These are phyloP conservation scores for Garra rufa DNA, from an alignment of 2,113 vertebrate genomes.

Conservation along the genomic window DNA sequence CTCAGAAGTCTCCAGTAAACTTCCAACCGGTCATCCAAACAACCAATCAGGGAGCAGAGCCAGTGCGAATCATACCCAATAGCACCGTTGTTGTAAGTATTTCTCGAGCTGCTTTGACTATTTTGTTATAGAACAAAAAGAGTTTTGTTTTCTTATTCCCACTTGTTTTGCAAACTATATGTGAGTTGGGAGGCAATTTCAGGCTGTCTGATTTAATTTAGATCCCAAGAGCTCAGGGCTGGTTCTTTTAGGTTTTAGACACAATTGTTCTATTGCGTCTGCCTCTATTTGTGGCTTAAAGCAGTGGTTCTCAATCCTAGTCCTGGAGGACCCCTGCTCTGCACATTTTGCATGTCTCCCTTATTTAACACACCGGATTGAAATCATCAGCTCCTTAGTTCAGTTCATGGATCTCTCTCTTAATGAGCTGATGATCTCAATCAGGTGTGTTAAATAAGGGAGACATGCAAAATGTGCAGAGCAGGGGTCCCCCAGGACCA, in stretches of 20 bases:
- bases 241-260: not conserved
- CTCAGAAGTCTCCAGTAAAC: slow-evolving; percentile 85
- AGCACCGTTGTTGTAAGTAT: slow-evolving; percentile 79
- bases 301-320: no score
- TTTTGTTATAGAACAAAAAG: not conserved
- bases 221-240: not conserved
- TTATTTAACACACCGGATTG: no score
- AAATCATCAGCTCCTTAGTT: no score
- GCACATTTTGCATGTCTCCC: no score
- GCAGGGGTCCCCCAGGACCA: no score
- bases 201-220: not conserved
- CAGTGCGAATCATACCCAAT: slow-evolving; percentile 90
- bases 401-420: no score
- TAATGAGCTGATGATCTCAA: no score
- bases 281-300: slow-evolving; percentile 4
- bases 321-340: no score
- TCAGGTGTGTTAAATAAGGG: no score
- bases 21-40: slow-evolving; percentile 86
- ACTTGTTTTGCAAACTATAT: not conserved
- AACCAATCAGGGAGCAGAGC: slow-evolving; percentile 85
- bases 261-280: not conserved
- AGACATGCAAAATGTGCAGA: no score
- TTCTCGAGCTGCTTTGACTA: not conserved
- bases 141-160: not conserved
- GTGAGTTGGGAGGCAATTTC: not conserved